A percentile compares a stretch with the other conserved stretches of the same genome.
phyloP scores from a whole-genome alignment of 2,113 vertebrate species.

The Eudyptes chrysolophus region DNA sequence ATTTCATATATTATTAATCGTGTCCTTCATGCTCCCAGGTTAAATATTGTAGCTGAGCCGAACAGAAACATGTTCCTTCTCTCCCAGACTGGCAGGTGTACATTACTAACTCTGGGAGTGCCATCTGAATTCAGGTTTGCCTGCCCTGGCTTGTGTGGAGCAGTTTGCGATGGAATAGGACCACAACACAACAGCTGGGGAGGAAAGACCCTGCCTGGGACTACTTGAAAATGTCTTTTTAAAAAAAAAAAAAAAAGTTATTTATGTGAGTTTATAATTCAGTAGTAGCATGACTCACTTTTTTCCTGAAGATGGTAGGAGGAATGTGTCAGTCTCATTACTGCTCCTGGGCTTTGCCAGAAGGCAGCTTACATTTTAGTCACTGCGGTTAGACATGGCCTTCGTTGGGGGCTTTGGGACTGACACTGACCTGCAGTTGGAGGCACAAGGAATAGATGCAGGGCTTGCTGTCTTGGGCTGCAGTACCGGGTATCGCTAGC shows the following conservation, averaged over 20 bases:
- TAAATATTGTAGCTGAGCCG: not conserved
- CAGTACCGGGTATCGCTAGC: not conserved
- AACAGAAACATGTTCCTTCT: not conserved
- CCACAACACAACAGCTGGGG: not conserved
- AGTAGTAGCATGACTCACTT: not conserved
- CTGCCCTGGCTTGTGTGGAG: not conserved
- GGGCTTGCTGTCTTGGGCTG: not conserved
- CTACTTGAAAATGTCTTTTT: not conserved
- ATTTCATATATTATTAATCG: not conserved
- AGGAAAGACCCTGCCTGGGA: not conserved
- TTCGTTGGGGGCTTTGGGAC: not conserved
- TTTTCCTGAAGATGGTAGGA: not conserved
- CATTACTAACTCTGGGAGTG: not conserved
- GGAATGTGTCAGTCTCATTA: not conserved
- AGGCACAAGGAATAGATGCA: not conserved
- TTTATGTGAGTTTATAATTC: not conserved
- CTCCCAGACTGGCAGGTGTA: not conserved
- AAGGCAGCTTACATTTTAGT: not conserved
- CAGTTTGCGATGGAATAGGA: not conserved
- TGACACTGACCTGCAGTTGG: not conserved
- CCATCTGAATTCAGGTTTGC: not conserved
- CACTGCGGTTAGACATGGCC: not conserved
- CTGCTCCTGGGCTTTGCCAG: not conserved
- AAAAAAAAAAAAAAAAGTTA: not conserved
- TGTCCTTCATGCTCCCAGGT: not conserved